Base-by-base conservation (phyloP, 2,797 vertebrate species). In the Tachyglossus aculeatus region DNA sequence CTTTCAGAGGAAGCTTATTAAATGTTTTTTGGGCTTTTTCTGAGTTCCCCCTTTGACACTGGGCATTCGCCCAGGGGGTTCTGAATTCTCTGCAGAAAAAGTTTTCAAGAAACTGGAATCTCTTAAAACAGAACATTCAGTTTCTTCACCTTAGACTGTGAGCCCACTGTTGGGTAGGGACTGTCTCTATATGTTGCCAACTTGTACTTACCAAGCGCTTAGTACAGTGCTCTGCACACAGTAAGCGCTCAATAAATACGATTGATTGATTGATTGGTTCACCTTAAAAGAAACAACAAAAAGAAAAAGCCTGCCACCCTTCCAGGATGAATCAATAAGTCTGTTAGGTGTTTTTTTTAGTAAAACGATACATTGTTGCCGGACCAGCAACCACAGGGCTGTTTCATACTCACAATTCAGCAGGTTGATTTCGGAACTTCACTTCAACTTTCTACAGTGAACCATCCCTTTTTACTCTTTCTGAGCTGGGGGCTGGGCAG, bases 261-360 rank as follows among this genome's bases (percentile, higher is more conserved):
- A n/a, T n/a, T n/a, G n/a, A n/a, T n/a, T n/a, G n/a, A n/a, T n/a
- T 22, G n/a, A 12, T n/a, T 22, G 21, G 21, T 14, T 12, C 43
- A 37, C 27, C 71, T 60, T 21, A 43, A 24, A 18, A 48, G 40
- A 63, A 69, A 55, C 31, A 24, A 15, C 50, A 34, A 71, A 74
- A 67, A 54, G 31, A 68, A 69, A 77, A 80, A 81, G 45, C 40
- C 64, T 76, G 47, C 54, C 25, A 71, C 53, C 65, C 38, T 77
- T 78, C 69, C 61, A 67, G 67, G 75, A 89, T 84, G 73, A 88
- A 86, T 86, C 82, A 81, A 58, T 65, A 57, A 74, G 80, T 71
- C 81, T 45, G 14, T 67, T 31, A 75, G 55, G 22, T 82, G 88
- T 67, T 91, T 91, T 92, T 93, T 93, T 90, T 91, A 91, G 92